Base-by-base conservation (phyloP, 2,888 invertebrate species). In the Troides oblongomaculatus region DNA sequence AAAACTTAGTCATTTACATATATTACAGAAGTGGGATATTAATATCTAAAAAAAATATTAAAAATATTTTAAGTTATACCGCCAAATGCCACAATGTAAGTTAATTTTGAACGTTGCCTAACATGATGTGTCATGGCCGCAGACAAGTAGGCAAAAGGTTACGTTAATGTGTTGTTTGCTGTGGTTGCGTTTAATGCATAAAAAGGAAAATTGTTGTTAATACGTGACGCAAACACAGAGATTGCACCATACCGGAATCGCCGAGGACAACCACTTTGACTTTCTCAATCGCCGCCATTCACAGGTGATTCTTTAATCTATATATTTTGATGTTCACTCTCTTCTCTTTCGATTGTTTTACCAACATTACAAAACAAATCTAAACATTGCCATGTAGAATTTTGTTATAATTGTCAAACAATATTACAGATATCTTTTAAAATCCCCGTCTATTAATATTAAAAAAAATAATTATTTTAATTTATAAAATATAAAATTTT, bases 231-330 rank as follows among this genome's bases (percentile, higher is more conserved):
- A 74, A 76, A 72, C 77, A 67, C 71, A 75, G 77, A 75, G 79
- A 72, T 72, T 64, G 72, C 72, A 69, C 81, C 81, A 88, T 93
- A 96, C 97, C 97, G 73, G 97, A 97, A 93, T 99, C 98, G 64
- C 98, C 98, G 72, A 98, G 95, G 71, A 99, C 96, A 78, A 99
- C 94, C 72, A 99, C 96, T 87, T 97, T 96, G 23, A 97, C 97
- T 93, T 97, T 96, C 88, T 97, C 97, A 80, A 97, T 96, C 74
- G 96, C 95, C 79, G 97, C 95, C 96, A 96, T 97, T 89, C 82
- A 80, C 78, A 82, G 84, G 89, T 88, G 81, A 82, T 76, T 23
- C 21, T 60, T 64, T 60, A 53, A 18, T 62, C 43, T 43, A 46
- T 72, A 73, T 78, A 75, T 77, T 79, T 76, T 77, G 76, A 76